Evolutionary conservation across 2,113 vertebrate species (phyloP).

Genomic region (Pseudonaja textilis): DNA sequence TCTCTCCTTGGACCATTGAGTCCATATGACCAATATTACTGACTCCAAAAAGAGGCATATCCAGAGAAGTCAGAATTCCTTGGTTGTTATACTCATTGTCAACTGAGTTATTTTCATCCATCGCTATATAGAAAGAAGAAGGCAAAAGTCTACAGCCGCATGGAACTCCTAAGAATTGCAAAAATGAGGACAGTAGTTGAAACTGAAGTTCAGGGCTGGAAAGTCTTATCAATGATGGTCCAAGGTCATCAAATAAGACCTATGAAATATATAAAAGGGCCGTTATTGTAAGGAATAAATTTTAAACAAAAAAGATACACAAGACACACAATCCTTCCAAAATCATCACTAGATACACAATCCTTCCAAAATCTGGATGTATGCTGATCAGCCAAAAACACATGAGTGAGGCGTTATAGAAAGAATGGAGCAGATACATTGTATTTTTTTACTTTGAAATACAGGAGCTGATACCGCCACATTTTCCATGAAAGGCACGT

Average conservation of each 20-base stretch:
- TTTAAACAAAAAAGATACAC: not conserved
- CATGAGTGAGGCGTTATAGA: not conserved
- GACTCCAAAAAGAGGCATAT: constrained; percentile 70
- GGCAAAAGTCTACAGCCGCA: constrained; percentile 59
- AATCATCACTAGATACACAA: not conserved
- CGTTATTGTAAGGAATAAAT: not conserved
- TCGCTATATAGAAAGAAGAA: constrained; percentile 72
- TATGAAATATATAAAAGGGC: constrained; percentile 47
- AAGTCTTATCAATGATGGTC: constrained; percentile 83
- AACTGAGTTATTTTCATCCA: constrained; percentile 84
- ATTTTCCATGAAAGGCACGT: not conserved
- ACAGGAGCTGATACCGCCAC: not conserved
- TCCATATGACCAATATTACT: constrained; percentile 80
- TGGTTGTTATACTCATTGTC: constrained; percentile 59
- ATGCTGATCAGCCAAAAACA: not conserved
- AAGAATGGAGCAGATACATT: not conserved
- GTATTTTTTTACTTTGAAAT: not conserved
- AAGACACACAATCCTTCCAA: too few species aligned
- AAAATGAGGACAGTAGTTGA: constrained; percentile 77
- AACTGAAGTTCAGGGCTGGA: constrained; percentile 71
- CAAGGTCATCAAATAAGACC: constrained; percentile 95
- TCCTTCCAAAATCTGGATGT: not conserved
- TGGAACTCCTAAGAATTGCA: constrained; percentile 89
- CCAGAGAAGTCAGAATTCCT: constrained; percentile 72
- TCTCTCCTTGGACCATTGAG: constrained; percentile 63